phyloP scores from a whole-genome alignment of 2,113 vertebrate genomes.

The Sphyrna mokarran region DNA sequence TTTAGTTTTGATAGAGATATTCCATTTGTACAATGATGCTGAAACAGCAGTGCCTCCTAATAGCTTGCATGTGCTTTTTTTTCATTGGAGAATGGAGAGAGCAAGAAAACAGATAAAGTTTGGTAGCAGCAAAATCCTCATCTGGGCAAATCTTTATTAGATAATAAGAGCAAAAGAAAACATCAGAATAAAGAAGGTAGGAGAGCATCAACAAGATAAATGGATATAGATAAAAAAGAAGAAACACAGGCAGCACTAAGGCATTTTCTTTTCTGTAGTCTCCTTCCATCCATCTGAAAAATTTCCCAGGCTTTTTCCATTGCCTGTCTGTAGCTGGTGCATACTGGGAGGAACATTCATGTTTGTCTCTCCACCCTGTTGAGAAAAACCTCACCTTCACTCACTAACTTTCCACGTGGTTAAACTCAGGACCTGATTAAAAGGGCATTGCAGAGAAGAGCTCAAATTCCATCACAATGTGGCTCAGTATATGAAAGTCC shows the following conservation, averaged over 20 bases:
- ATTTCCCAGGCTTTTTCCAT: neutral
- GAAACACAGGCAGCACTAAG: neutral
- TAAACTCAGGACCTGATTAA: neutral
- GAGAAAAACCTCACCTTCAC: neutral
- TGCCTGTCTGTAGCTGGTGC: neutral
- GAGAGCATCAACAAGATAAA: neutral
- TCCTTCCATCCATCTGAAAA: neutral
- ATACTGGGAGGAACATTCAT: too few species aligned
- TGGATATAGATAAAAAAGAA: neutral
- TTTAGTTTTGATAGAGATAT: neutral
- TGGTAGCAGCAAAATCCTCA: neutral
- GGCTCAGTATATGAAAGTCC: neutral
- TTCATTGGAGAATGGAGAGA: neutral
- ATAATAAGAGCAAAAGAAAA: neutral
- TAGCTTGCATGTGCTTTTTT: neutral
- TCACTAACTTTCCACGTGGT: neutral
- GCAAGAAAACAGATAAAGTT: neutral
- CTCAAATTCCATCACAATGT: neutral
- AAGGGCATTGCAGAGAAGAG: neutral
- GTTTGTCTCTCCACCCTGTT: neutral
- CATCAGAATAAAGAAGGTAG: neutral
- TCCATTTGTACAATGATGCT: constrained; percentile 13
- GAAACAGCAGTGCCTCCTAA: neutral
- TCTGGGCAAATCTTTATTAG: neutral
- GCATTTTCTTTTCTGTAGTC: neutral